Conservation (phyloP, 2,113 vertebrate species). For the Varanus salvator region DNA sequence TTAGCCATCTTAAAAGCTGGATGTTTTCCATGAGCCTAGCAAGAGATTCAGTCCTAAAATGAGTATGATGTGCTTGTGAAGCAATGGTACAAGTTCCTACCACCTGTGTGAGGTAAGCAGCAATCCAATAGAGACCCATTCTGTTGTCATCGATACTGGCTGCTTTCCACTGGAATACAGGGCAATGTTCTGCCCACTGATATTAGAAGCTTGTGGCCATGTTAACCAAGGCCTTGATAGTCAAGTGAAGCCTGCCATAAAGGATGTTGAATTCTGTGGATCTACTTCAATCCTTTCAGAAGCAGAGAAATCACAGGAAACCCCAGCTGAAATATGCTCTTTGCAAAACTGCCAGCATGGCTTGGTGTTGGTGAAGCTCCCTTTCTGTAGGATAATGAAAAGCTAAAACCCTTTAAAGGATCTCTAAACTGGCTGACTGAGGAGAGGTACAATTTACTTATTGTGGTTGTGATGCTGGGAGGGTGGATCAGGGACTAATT, state of each 20-base stretch:
- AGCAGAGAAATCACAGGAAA: neutral
- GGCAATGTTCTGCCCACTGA: neutral
- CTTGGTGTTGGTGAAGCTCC: no score
- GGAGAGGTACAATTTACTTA: neutral
- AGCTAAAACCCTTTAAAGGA: no score
- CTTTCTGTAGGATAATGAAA: neutral
- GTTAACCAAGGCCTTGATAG: neutral
- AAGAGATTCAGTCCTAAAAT: neutral
- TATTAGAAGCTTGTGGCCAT: neutral
- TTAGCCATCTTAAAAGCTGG: neutral
- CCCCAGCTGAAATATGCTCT: neutral
- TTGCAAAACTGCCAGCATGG: neutral
- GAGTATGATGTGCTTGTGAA: neutral
- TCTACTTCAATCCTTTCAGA: neutral
- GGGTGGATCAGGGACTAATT: neutral
- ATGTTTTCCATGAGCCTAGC: neutral
- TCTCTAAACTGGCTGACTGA: neutral
- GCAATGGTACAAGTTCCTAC: neutral
- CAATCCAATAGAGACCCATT: neutral
- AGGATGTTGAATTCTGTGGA: neutral
- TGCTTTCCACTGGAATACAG: neutral
- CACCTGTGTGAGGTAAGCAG: neutral
- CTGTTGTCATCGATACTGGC: slow-evolving; percentile 18
- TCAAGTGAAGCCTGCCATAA: neutral
- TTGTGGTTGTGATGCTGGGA: neutral